Evolutionary conservation across 2,888 invertebrate genomes (phyloP).

Genomic region (Stomorhina lunata): DNA sequence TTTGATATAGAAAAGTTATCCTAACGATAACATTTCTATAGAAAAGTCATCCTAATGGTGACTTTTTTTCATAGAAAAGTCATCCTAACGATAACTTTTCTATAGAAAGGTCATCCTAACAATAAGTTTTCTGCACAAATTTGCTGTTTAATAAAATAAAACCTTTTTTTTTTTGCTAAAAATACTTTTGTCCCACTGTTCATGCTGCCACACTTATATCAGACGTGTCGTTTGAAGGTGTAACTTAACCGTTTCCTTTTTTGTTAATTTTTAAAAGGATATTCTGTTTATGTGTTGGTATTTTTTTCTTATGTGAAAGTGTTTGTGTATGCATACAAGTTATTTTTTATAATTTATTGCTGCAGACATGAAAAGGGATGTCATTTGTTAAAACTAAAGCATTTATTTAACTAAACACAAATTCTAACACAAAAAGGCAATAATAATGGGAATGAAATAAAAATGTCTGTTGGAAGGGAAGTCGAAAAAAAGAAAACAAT

Average conservation of each 20-base stretch:
- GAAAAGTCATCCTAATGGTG: too few species aligned
- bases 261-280: conserved; percentile 1
- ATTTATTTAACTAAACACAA: conserved; percentile 4
- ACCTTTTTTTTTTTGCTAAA: neutral
- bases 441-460: neutral
- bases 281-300: neutral
- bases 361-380: conserved; percentile 38
- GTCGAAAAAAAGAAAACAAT: too few species aligned
- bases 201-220: neutral
- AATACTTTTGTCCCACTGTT: neutral
- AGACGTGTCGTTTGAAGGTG: conserved; percentile 21
- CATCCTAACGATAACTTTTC: too few species aligned
- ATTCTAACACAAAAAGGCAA: neutral
- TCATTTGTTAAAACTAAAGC: conserved; percentile 11
- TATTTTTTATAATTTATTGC: conserved; percentile 43
- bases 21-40: too few species aligned
- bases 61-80: too few species aligned
- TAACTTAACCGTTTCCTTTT: conserved; percentile 22
- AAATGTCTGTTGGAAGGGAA: conserved; percentile 18
- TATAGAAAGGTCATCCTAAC: too few species aligned
- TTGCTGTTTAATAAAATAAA: too few species aligned
- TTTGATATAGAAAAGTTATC: too few species aligned
- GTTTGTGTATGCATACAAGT: conserved; percentile 13
- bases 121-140: too few species aligned
- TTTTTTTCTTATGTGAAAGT: neutral